Evolutionary conservation across 1,140 invertebrate species (phyloP).

Genomic region (Brachionus calyciflorus): DNA sequence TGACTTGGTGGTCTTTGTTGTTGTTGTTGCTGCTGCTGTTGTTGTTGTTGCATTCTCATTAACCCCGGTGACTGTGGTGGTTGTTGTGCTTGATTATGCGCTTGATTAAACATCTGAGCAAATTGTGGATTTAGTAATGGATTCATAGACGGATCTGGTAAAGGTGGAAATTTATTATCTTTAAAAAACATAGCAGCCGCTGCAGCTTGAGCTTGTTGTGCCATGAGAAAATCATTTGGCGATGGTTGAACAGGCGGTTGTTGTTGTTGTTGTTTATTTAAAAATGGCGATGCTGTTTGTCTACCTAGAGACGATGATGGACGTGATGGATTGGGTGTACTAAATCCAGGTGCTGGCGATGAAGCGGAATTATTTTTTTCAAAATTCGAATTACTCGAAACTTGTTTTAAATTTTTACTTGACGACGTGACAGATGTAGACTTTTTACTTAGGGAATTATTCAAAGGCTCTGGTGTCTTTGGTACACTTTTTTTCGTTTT

Average conservation of each 20-base stretch:
- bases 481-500: not conserved
- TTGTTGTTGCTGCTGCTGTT: not conserved
- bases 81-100: not conserved
- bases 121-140: slow-evolving; percentile 2
- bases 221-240: not conserved
- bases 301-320: slow-evolving; percentile 1
- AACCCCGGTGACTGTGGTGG: slow-evolving; percentile 5
- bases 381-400: not conserved
- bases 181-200: slow-evolving; percentile 19
- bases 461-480: not conserved
- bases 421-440: not conserved
- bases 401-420: not conserved
- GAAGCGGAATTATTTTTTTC: not conserved
- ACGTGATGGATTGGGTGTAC: not conserved
- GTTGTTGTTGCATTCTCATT: slow-evolving; percentile 32
- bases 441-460: slow-evolving; percentile 15
- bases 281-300: slow-evolving; percentile 1
- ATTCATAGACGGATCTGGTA: not conserved
- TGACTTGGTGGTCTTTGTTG: slow-evolving; percentile 24
- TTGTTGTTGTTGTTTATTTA: too few relatives aligned
- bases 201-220: slow-evolving; percentile 8
- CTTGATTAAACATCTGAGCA: slow-evolving; percentile 12
- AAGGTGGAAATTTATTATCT: not conserved
- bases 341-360: not conserved
- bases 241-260: not conserved